phyloP scores from a whole-genome alignment of 2,797 vertebrate species.

The Petrocephalus sullivani region DNA sequence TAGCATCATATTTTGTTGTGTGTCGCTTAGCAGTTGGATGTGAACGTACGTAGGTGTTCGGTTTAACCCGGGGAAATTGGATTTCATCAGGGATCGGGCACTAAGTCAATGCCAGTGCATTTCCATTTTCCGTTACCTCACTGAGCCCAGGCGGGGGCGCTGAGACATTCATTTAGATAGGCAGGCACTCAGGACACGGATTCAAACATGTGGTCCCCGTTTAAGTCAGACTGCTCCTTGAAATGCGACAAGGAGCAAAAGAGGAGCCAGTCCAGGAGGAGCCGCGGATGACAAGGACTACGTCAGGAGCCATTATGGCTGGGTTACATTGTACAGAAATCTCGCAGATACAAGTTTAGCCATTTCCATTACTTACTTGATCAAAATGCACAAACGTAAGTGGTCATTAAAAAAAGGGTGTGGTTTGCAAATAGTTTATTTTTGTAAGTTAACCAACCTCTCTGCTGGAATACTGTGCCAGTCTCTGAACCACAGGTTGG shows the following conservation, averaged over 20 bases:
- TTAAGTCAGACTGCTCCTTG: background rate
- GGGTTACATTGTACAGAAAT: background rate
- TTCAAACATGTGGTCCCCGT: background rate
- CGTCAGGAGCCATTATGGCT: background rate
- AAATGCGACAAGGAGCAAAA: background rate
- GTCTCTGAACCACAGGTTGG: background rate
- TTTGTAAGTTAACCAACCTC: background rate
- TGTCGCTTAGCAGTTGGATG: slow-evolving; percentile 17
- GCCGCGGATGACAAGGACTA: background rate
- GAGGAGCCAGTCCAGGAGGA: background rate
- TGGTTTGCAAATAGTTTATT: background rate
- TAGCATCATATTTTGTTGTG: slow-evolving; percentile 14
- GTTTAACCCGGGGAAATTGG: background rate
- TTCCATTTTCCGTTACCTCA: slow-evolving; percentile 8
- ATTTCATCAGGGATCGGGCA: background rate
- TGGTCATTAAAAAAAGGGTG: background rate
- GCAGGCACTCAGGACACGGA: background rate
- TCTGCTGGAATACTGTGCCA: background rate
- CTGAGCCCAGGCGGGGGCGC: background rate
- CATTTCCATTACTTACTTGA: background rate
- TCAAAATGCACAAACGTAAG: background rate
- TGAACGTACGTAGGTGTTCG: background rate
- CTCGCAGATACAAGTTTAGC: background rate
- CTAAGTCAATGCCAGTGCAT: background rate
- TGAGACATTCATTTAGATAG: background rate